A percentile compares a stretch with the other conserved stretches of the same genome.
These are phyloP conservation scores for Drosophila eugracilis DNA, from an alignment of 1,140 invertebrate genomes.

Conservation along the genomic window DNA sequence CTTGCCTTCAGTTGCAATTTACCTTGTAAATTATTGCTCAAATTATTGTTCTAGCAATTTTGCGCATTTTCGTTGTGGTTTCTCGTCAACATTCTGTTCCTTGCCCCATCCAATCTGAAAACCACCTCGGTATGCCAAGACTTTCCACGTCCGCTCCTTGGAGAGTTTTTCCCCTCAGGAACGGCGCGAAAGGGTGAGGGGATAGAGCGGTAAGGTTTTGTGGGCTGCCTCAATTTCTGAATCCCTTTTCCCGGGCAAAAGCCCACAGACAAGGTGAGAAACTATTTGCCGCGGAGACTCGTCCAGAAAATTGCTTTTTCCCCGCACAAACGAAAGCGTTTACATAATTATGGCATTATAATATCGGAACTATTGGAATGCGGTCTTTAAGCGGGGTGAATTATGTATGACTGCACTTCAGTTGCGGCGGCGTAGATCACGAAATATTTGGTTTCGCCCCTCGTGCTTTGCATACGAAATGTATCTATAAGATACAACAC, in stretches of 20 bases:
- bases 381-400: constrained; percentile 21
- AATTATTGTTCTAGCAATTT: constrained; percentile 46
- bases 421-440: constrained; percentile 14
- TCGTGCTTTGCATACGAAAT: constrained; percentile 72
- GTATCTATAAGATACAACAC: constrained; percentile 49
- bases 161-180: background rate
- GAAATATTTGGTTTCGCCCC: constrained; percentile 23
- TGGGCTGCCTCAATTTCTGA: constrained; percentile 8
- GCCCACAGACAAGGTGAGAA: constrained; percentile 34
- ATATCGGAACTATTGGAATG: constrained; percentile 32
- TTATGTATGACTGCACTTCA: constrained; percentile 43
- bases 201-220: background rate
- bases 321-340: constrained; percentile 29
- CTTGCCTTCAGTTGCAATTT: constrained; percentile 20
- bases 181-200: background rate
- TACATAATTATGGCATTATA: constrained; percentile 39
- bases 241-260: constrained; percentile 29
- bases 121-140: constrained; percentile 35
- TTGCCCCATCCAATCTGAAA: constrained; percentile 9
- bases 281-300: constrained; percentile 24
- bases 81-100: constrained; percentile 34
- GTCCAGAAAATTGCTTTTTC: constrained; percentile 37
- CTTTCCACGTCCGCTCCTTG: constrained; percentile 3
- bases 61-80: constrained; percentile 43
- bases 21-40: constrained; percentile 21